phyloP scores from a whole-genome alignment of 2,113 vertebrate genomes.

The Pituophis catenifer region DNA sequence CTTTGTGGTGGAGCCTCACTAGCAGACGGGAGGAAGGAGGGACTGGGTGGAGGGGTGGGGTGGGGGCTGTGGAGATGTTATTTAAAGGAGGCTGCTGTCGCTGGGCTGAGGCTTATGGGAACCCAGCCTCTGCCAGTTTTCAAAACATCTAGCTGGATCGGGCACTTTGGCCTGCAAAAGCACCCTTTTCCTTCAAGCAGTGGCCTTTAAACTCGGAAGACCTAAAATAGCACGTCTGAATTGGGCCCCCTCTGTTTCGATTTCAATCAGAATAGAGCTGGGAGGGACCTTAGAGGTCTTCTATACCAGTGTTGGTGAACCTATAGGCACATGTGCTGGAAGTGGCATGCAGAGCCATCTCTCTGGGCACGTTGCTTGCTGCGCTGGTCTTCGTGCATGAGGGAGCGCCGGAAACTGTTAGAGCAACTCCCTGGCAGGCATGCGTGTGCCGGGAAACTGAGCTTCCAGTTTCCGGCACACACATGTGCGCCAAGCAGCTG shows the following conservation, averaged over 20 bases:
- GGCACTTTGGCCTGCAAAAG: background rate
- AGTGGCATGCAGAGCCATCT: too few relatives aligned
- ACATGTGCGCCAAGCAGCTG: too few relatives aligned
- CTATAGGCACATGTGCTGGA: too few relatives aligned
- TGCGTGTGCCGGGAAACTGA: too few relatives aligned
- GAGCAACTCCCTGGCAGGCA: too few relatives aligned
- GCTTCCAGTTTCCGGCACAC: too few relatives aligned
- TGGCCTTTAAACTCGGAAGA: background rate
- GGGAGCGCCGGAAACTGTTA: too few relatives aligned
- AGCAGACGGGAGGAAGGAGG: slow-evolving; percentile 30
- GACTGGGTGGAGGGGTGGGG: background rate
- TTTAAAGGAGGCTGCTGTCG: slow-evolving; percentile 76
- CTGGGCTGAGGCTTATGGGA: slow-evolving; percentile 59
- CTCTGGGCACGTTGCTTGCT: too few relatives aligned
- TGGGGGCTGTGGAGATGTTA: slow-evolving; percentile 66
- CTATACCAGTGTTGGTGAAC: too few relatives aligned
- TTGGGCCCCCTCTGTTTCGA: background rate
- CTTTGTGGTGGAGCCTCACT: slow-evolving; percentile 79
- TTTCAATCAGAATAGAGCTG: background rate
- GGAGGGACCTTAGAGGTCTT: background rate
- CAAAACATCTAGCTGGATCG: background rate
- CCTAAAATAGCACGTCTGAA: background rate
- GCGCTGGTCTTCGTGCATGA: too few relatives aligned
- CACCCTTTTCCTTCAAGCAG: background rate
- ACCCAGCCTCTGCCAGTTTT: background rate